These are phyloP conservation scores for Phaonia tiefii DNA, from an alignment of 2,888 invertebrate species.

Conservation along the genomic window DNA sequence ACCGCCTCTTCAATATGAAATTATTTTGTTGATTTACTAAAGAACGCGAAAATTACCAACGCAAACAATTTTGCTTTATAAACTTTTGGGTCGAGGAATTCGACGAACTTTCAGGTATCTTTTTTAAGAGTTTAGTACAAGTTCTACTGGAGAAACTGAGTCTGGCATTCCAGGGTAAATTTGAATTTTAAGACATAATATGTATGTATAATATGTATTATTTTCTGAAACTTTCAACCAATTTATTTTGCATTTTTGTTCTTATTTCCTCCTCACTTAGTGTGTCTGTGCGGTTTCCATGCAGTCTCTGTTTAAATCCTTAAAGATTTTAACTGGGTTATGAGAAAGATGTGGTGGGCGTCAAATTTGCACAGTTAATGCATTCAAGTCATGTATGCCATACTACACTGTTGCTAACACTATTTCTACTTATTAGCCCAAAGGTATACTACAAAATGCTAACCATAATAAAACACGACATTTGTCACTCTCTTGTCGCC, in stretches of 20 bases:
- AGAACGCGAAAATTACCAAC: too few relatives aligned
- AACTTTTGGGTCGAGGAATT: too few relatives aligned
- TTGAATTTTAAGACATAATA: too few relatives aligned
- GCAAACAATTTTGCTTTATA: too few relatives aligned
- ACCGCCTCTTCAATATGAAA: too few relatives aligned
- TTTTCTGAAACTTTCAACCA: too few relatives aligned
- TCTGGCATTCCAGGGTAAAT: too few relatives aligned
- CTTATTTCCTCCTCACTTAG: background rate
- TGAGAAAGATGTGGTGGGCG: slow-evolving; percentile 60
- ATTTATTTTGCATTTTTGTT: background rate
- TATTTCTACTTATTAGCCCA: slow-evolving; percentile 64
- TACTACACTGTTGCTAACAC: slow-evolving; percentile 62
- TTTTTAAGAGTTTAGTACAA: too few relatives aligned
- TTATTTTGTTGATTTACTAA: too few relatives aligned
- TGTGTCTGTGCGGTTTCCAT: background rate
- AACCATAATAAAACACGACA: slow-evolving; percentile 32
- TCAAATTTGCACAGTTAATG: slow-evolving; percentile 56
- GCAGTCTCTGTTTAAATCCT: background rate
- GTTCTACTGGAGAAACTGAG: too few relatives aligned
- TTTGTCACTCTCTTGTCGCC: slow-evolving; percentile 48
- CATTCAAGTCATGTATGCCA: slow-evolving; percentile 52
- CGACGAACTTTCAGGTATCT: too few relatives aligned
- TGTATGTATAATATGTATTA: too few relatives aligned
- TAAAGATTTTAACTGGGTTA: slow-evolving; percentile 56
- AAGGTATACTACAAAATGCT: slow-evolving; percentile 61